Conservation (phyloP, 2,113 vertebrate genomes). For the Thymallus thymallus region DNA sequence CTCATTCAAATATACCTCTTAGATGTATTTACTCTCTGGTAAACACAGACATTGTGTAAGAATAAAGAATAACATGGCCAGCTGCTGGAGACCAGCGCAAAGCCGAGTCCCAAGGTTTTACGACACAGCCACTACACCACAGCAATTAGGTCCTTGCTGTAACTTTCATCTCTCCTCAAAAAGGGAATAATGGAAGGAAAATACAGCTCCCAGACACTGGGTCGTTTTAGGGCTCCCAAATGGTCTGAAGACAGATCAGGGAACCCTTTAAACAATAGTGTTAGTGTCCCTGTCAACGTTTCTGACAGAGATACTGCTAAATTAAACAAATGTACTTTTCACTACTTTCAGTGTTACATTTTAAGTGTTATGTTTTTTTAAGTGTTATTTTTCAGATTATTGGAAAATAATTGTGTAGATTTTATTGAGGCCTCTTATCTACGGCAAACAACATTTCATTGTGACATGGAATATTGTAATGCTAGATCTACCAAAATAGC, state of each 20-base stretch:
- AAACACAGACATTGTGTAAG: constrained; percentile 67
- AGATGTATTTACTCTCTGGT: constrained; percentile 50
- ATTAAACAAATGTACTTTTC: neutral
- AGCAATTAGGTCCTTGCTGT: constrained; percentile 73
- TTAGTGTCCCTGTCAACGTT: neutral
- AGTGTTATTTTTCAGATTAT: too few species aligned
- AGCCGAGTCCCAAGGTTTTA: constrained; percentile 63
- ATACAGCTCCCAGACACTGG: constrained; percentile 43
- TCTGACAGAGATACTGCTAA: neutral
- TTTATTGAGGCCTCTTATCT: neutral
- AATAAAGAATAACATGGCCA: constrained; percentile 63
- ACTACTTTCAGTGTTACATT: neutral
- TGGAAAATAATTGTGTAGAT: neutral
- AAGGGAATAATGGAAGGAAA: constrained; percentile 54
- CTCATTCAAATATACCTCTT: constrained; percentile 43
- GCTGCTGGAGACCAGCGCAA: constrained; percentile 52
- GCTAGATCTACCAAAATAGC: neutral
- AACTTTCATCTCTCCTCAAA: constrained; percentile 75
- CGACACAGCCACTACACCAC: constrained; percentile 66
- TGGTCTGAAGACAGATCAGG: constrained; percentile 20
- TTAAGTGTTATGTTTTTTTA: too few species aligned
- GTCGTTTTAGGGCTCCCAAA: constrained; percentile 26
- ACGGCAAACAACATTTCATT: neutral
- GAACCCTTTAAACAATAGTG: neutral
- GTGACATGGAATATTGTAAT: neutral